Base-by-base conservation (phyloP, 2,113 vertebrate species). In the Apodemus speciosus region DNA sequence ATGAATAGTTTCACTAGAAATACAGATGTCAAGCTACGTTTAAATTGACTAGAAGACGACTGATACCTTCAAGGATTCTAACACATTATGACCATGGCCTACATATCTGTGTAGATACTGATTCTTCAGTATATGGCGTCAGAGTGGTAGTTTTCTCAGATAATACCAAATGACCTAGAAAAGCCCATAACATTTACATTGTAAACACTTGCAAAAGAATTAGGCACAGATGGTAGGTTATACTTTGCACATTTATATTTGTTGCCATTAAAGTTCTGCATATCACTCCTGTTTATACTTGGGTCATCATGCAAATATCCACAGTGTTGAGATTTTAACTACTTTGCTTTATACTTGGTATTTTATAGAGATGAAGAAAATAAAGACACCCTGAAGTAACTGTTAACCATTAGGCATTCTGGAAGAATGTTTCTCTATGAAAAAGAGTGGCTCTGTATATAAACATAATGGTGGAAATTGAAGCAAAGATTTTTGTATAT, bases 71-170 rank as follows among this genome's bases (percentile, higher is more conserved):
- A 94, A 98, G 98, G 97, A 98, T 97, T 97, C 92, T 68, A 96
- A 96, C 30, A 79, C 90, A 83, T 97, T 97, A 96, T 97, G 96
- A 97, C 97, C 97, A 96, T 93, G 94, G 94, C 95, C 95, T 98
- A 89, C 94, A 97, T 97, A 97, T 98, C 97, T 98, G 97, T 97
- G 97, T 97, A 97, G 94, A 97, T 95, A 95, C 97, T 97, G 97
- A 98, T 9, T 51, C 97, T 95, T 98, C 96, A 87, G 97, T 96
- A 96, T 97, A 94, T 96, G 97, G 97, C 95, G 97, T 98, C 97
- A 98, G 97, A 95, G 92, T 91, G 23, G 96, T 92, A 96, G 96
- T 97, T 98, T 97, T 97, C 97, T 97, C 96, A 97, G 93, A 96
- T 94, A 92, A 96, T 94, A 97, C 91, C 96, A 91, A 96, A 95